Percentiles rank a stretch among this genome's conserved stretches.
Conservation (phyloP, 2,797 vertebrate genomes). For the Clarias laeviceps region DNA sequence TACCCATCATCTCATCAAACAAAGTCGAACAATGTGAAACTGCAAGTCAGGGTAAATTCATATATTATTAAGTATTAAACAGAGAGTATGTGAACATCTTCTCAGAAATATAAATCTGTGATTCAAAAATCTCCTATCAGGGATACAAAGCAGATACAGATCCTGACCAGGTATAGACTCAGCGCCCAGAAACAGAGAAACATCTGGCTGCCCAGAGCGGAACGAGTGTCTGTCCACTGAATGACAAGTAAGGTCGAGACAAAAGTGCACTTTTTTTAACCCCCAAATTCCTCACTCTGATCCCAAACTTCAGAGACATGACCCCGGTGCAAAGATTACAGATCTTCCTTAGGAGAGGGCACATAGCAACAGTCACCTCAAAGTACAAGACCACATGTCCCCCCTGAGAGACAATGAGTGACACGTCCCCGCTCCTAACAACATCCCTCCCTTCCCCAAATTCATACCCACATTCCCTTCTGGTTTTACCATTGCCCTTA, state of each 20-base stretch:
- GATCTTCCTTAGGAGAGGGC: constrained; percentile 12
- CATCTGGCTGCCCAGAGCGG: not conserved
- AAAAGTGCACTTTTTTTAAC: constrained; percentile 22
- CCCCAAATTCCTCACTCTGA: constrained; percentile 35
- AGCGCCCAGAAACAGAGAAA: constrained; percentile 4
- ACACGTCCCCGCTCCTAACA: not conserved
- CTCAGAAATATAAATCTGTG: not conserved
- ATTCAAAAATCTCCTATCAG: not conserved
- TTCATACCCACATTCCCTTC: not conserved
- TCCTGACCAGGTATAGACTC: not conserved
- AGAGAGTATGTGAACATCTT: not conserved
- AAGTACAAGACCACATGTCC: constrained; percentile 15
- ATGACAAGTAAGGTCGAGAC: not conserved
- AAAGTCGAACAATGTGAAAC: not conserved
- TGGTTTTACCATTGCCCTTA: not conserved
- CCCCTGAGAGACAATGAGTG: not conserved
- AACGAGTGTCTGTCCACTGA: not conserved
- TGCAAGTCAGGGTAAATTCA: not conserved
- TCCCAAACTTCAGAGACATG: constrained; percentile 16
- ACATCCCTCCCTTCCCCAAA: not conserved
- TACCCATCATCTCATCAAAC: not conserved
- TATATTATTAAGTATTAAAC: not conserved
- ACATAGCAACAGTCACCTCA: constrained; percentile 1
- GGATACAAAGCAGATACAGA: not conserved
- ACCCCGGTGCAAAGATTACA: constrained; percentile 17